These are phyloP conservation scores for Tetheella fluctuosa DNA, from an alignment of 2,888 invertebrate genomes.

Conservation along the genomic window DNA sequence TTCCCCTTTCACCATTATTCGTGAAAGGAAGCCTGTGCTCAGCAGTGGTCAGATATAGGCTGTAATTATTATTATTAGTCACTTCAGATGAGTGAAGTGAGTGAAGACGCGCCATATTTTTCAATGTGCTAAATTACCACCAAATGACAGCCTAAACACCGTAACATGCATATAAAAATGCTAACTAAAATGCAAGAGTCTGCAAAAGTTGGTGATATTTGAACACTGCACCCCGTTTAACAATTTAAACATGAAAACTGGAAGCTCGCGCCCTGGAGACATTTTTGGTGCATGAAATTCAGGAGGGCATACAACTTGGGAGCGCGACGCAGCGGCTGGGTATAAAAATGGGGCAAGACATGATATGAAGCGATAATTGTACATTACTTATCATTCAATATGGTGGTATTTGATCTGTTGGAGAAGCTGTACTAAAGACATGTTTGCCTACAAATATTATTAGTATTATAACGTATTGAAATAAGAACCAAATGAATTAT, in stretches of 20 bases:
- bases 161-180: background rate
- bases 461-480: no score
- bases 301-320: slow-evolving; percentile 17
- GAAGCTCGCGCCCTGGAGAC: slow-evolving; percentile 47
- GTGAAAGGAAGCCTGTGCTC: no score
- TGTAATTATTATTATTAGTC: no score
- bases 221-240: slow-evolving; percentile 53
- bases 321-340: background rate
- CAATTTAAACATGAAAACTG: slow-evolving; percentile 71
- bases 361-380: slow-evolving; percentile 16
- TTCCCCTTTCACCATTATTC: no score
- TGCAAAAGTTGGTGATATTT: slow-evolving; percentile 38
- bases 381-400: no score
- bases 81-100: background rate
- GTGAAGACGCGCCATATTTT: background rate
- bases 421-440: no score
- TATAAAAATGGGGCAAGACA: background rate
- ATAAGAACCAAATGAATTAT: no score
- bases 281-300: slow-evolving; percentile 74
- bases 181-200: slow-evolving; percentile 32
- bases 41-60: no score
- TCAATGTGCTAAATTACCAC: background rate
- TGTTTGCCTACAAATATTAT: no score
- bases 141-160: background rate
- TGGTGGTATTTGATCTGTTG: no score